Evolutionary conservation across 2,888 invertebrate genomes (phyloP).

Genomic region (Sesamia inferens): DNA sequence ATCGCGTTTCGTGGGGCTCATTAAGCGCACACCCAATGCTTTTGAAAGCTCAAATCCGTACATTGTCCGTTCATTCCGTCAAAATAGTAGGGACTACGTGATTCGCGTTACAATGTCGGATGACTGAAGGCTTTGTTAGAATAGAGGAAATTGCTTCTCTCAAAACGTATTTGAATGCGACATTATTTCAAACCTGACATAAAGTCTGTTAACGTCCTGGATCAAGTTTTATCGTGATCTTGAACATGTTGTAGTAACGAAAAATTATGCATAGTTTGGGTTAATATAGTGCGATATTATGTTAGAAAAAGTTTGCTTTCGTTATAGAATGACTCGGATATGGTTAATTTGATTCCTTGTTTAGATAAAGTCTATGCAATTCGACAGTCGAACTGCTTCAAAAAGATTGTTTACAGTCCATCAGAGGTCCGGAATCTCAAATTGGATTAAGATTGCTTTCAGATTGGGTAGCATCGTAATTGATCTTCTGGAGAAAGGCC

Average conservation of each 20-base stretch:
- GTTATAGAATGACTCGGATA: background rate
- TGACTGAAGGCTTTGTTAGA: conserved; percentile 76
- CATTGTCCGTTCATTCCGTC: conserved; percentile 65
- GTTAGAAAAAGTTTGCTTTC: background rate
- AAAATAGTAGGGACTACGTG: conserved; percentile 75
- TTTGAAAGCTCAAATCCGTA: conserved; percentile 46
- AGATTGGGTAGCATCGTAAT: conserved; percentile 55
- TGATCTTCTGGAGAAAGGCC: conserved; percentile 57
- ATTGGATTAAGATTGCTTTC: conserved; percentile 61
- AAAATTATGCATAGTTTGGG: background rate
- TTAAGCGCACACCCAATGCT: conserved; percentile 39
- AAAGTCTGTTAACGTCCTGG: background rate
- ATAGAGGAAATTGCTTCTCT: conserved; percentile 83
- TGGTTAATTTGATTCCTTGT: conserved; percentile 59
- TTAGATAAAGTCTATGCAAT: conserved; percentile 46
- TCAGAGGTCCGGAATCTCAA: conserved; percentile 51
- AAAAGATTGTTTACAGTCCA: conserved; percentile 50
- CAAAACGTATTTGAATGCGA: conserved; percentile 77
- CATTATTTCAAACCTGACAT: conserved; percentile 13
- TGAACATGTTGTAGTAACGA: background rate
- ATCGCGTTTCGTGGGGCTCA: conserved; percentile 45
- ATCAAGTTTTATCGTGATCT: background rate
- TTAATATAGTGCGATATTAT: background rate
- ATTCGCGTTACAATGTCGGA: conserved; percentile 74
- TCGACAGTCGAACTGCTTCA: conserved; percentile 35